Percentiles rank a stretch among this genome's conserved stretches.
Conservation (phyloP, 2,888 invertebrate species). For the Drosophila stalkeri region DNA sequence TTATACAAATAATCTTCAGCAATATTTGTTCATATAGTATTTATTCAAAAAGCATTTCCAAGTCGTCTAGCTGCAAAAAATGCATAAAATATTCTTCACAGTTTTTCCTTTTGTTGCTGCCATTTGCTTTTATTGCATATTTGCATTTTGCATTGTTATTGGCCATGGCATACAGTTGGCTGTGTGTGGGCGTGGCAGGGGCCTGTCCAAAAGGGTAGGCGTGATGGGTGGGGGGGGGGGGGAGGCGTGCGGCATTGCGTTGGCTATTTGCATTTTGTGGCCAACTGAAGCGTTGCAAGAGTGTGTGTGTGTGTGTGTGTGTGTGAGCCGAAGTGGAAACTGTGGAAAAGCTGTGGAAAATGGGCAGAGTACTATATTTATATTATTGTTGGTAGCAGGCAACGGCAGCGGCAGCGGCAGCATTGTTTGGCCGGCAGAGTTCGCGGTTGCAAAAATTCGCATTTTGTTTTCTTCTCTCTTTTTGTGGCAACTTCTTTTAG, state of each 20-base stretch:
- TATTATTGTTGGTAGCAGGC: slow-evolving; percentile 56
- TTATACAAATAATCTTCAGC: background rate
- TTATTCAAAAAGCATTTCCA: slow-evolving; percentile 24
- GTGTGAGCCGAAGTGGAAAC: slow-evolving; percentile 25
- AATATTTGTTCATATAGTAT: background rate
- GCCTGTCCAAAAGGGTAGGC: slow-evolving; percentile 1
- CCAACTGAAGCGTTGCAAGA: slow-evolving; percentile 38
- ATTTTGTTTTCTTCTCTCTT: slow-evolving; percentile 10
- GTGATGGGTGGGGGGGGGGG: background rate
- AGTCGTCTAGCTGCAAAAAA: slow-evolving; percentile 5
- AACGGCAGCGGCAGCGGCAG: slow-evolving; percentile 34
- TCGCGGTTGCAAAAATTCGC: slow-evolving; percentile 25
- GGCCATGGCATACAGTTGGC: slow-evolving; percentile 44
- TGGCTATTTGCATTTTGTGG: slow-evolving; percentile 65
- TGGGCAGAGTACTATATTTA: slow-evolving; percentile 13
- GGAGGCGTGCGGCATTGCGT: slow-evolving; percentile 26
- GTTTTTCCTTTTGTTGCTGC: slow-evolving; percentile 30
- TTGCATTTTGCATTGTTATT: slow-evolving; percentile 78
- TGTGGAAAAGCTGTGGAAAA: slow-evolving; percentile 27
- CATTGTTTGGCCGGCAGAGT: slow-evolving; percentile 46
- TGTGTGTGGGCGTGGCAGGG: slow-evolving; percentile 48
- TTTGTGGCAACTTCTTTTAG: slow-evolving; percentile 31
- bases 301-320: slow-evolving; percentile 21
- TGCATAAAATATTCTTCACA: slow-evolving; percentile 8
- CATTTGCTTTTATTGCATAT: slow-evolving; percentile 73